Evolutionary conservation across 2,113 vertebrate genomes (phyloP), one percentile per base, ranked within the genome.

Genomic region (Stomatorhinus ivindoensis): DNA sequence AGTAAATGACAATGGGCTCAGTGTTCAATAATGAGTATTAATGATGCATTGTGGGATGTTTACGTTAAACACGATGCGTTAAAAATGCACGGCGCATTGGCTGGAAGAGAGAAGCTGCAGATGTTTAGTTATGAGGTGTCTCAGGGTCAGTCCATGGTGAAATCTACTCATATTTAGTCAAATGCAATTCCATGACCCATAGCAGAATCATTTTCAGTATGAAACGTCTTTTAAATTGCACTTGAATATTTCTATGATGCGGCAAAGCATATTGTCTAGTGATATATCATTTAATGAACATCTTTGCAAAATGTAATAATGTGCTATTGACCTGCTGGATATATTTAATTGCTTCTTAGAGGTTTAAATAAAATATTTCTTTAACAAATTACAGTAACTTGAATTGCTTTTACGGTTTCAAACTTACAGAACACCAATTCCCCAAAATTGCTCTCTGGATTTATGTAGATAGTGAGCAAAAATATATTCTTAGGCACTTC

Each of bases 261-360:
- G 24, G 39, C n/a, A 46, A 84, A 86, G 48, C 46, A 51, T 50
- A 86, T 86, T 48, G 46, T 86, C 27, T 31, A 51, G 46, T n/a
- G 42, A 46, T 51, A 31, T 27, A 86, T 48, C 48, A 31, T 51
- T 86, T 53, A 48, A 86, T 86, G 11, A 86, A 53, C 24, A 48
- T 85, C 46, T 47, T n/a, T 86, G 27, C 46, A 53, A 86, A 86
- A 51, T 86, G n/a, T 86, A 31, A 51, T 86, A 31, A 47, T 86
- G 15, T 86, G 85, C n/a, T 86, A 86, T 51, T 51, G 85, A 86
- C 46, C 85, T 86, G 48, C 85, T 35, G 85, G 44, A 86, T 47
- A 86, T 51, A 35, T 48, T 53, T 86, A 86, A 51, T 86, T 86
- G 82, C 19, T 47, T n/a, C 39, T 46, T 84, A 46, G 21, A 24